Base-by-base conservation (phyloP, 2,113 vertebrate genomes). In the Ramphastos sulfuratus region DNA sequence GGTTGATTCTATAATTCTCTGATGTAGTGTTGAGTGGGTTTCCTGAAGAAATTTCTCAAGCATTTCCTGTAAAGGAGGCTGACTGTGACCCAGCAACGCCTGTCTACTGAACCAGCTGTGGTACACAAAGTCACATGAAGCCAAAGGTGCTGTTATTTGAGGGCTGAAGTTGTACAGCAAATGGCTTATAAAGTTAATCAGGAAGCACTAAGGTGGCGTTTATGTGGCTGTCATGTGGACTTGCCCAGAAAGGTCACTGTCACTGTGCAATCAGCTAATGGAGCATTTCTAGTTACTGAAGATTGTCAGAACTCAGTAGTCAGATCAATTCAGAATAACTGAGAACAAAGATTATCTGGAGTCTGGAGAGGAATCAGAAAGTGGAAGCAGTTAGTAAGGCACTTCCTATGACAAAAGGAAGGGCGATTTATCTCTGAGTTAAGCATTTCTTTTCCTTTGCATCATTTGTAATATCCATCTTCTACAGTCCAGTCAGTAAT, bases 201-300 rank as follows among this genome's bases (percentile, higher is more conserved):
- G 82, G 74, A 84, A 67, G 19, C 87, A 90, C 37, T 30, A 77
- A 48, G 60, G 79, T 94, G 73, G 70, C 35, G 54, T 94, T 95
- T 95, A 87, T 65, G 90, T 61, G 87, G 83, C 56, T 89, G 31
- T 81, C 92, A 31, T 74, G 50, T 44, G 82, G 87, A 66, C 80
- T 89, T 86, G 61, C 59, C 61, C 66, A 54, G 67, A 87, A 92
- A 95, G 93, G 85, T 58, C 84, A 88, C 91, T 64, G 72, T 89
- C 85, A 73, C 64, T 72, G 76, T 92, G 92, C 94, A 97, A 97
- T 98, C 95, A 97, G 89, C 95, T 97, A 98, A 98, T 97, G 95
- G 95, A 81, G 69, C 78, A 86, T 66, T 95, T 71, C 76, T 88
- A 80, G 87, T 93, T 91, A 94, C 82, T 37, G 69, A 91, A 94